Conservation (phyloP, 2,113 vertebrate species). For the Chelonoidis abingdonii region DNA sequence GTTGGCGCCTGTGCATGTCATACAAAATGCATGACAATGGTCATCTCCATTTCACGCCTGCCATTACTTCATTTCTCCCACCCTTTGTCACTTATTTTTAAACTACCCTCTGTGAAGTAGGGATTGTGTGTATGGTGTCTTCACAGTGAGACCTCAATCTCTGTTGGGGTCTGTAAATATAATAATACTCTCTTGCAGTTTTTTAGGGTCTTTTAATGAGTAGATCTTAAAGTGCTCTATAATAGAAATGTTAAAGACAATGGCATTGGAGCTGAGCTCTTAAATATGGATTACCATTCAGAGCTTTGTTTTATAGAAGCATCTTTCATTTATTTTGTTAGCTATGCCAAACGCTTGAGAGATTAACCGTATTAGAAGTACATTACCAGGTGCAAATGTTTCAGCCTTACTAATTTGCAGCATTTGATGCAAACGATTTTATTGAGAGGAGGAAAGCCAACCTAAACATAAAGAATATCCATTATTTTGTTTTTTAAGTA, state of each 20-base stretch:
- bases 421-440: not conserved
- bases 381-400: rapidly evolving
- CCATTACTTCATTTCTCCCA: not conserved
- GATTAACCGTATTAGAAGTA: not conserved
- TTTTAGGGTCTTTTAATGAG: too few species aligned
- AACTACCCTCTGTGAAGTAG: not conserved
- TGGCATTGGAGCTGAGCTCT: not conserved
- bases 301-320: not conserved
- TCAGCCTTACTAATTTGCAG: rapidly evolving
- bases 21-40: too few species aligned
- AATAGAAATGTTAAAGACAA: not conserved
- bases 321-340: not conserved
- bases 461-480: not conserved
- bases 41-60: too few species aligned
- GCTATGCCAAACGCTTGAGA: rapidly evolving
- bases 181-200: too few species aligned
- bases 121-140: not conserved
- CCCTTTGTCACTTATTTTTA: not conserved
- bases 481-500: not conserved
- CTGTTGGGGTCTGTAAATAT: not conserved
- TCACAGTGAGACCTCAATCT: not conserved
- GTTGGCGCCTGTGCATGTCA: too few species aligned
- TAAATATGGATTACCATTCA: not conserved
- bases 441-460: not conserved
- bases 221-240: not conserved